These are phyloP conservation scores for Criorhina ranunculi DNA, from an alignment of 2,888 invertebrate species.

Conservation along the genomic window DNA sequence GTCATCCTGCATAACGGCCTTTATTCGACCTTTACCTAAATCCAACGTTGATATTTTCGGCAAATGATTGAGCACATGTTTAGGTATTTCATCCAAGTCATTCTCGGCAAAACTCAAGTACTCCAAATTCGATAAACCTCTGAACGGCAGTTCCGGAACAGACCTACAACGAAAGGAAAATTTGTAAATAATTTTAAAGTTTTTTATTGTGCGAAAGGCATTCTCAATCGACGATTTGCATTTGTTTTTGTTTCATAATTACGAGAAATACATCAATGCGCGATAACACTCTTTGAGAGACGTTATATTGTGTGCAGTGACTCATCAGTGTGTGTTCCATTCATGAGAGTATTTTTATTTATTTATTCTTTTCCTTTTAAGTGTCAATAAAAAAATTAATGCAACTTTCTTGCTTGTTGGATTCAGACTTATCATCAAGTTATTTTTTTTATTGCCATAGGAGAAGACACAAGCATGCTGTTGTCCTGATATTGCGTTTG, in stretches of 20 bases:
- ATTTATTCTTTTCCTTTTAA: conserved; percentile 18
- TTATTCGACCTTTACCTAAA: conserved; percentile 92
- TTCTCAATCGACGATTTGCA: neutral
- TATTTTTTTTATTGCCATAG: conserved; percentile 21
- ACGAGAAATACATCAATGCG: conserved; percentile 37
- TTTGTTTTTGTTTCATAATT: conserved; percentile 50
- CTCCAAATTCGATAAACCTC: conserved; percentile 89
- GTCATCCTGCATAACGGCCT: conserved; percentile 89
- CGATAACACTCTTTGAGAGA: conserved; percentile 44
- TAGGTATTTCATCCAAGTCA: conserved; percentile 90
- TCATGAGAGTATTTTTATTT: conserved; percentile 45
- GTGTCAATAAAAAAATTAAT: conserved; percentile 25
- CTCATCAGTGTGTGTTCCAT: conserved; percentile 56
- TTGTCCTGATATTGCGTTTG: conserved; percentile 3
- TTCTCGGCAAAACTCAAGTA: conserved; percentile 93
- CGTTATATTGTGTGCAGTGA: conserved; percentile 35
- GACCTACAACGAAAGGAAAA: conserved; percentile 86
- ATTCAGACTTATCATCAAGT: conserved; percentile 33
- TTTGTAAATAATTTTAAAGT: conserved; percentile 12
- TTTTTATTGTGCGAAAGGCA: conserved; percentile 1
- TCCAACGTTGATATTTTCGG: conserved; percentile 92
- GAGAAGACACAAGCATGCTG: conserved; percentile 14
- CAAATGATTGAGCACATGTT: conserved; percentile 90
- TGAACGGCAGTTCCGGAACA: conserved; percentile 90
- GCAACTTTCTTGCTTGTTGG: conserved; percentile 16